Base-by-base conservation (phyloP, 2,888 invertebrate species). In the Chrysolina oricalcia region DNA sequence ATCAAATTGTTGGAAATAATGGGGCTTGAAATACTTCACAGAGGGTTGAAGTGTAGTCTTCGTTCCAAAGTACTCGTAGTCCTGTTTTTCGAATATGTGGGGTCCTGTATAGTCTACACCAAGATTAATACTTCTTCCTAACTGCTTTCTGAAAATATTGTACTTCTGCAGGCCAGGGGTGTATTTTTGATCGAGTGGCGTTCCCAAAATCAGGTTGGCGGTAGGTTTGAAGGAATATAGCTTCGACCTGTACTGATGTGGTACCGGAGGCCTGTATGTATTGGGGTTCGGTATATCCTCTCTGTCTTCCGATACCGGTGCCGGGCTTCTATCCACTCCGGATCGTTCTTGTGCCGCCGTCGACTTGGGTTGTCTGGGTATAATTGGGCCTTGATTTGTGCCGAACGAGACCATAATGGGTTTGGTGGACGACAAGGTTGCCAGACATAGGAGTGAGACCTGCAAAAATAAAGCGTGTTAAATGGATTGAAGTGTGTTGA, bases 331-430 rank as follows among this genome's bases (percentile, higher is more conserved):
- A 8, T 76, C 70, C 6, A 78, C 81, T 13, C 79, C 70, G 5
- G 77, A 82, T 72, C 80, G 76, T 46, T 80, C 78, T 72, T 83
- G 81, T n/a, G 74, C 43, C 15, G 70, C 59, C 19, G 73, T 66
- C 21, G 78, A 70, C 67, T 80, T 78, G n/a, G 80, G 73, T 48
- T 72, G 72, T 53, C 78, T 77, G 9, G 87, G 87, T 19, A 87
- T 78, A 59, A 89, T 89, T 43, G 88, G 88, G n/a, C 88, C 89
- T 82, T 86, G 84, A 41, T 87, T 88, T 4, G 89, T 89, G 46
- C 89, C 89, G 78, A 87, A 89, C 48, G 87, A 84, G 40, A 89
- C 89, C 87, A 87, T 88, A 74, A 89, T 87, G 46, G 88, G 87
- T 74, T 87, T 85, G 41, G 86, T 74, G 4, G 80, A 71, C 48